Conservation (phyloP, 2,888 invertebrate species). For the Agrochola circellaris region DNA sequence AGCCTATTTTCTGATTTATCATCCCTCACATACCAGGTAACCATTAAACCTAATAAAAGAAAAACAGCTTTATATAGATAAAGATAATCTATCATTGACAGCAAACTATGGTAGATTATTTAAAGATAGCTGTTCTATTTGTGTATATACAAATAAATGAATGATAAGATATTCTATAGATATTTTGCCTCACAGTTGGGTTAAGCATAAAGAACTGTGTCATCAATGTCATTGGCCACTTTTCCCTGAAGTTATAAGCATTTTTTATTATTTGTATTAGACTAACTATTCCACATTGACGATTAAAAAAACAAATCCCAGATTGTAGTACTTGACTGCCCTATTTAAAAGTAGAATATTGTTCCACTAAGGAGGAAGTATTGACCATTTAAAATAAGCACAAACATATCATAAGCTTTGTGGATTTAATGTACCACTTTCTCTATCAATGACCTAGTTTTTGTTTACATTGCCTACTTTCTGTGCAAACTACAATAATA, state of each 20-base stretch:
- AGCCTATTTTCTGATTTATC: not conserved
- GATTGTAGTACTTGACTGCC: not conserved
- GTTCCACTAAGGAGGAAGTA: not conserved
- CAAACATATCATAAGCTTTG: not conserved
- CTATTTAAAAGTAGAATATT: not conserved
- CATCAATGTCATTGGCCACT: not conserved
- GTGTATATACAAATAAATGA: not conserved
- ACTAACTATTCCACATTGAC: too few relatives aligned
- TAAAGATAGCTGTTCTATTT: not conserved
- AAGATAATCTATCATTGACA: conserved; percentile 5
- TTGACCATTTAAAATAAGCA: conserved; percentile 1
- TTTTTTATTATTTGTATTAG: not conserved
- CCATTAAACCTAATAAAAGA: not conserved
- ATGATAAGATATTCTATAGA: not conserved
- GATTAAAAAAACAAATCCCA: not conserved
- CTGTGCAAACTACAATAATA: not conserved
- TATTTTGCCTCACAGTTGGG: not conserved
- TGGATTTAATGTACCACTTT: conserved; percentile 33
- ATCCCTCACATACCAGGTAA: not conserved
- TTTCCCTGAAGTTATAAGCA: not conserved
- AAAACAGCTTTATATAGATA: not conserved
- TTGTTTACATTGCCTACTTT: conserved; percentile 28
- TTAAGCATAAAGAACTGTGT: not conserved
- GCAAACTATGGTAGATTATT: not conserved
- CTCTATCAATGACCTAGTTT: conserved; percentile 49